Conservation (phyloP, 2,888 invertebrate species). For the Exocentrus adspersus region DNA sequence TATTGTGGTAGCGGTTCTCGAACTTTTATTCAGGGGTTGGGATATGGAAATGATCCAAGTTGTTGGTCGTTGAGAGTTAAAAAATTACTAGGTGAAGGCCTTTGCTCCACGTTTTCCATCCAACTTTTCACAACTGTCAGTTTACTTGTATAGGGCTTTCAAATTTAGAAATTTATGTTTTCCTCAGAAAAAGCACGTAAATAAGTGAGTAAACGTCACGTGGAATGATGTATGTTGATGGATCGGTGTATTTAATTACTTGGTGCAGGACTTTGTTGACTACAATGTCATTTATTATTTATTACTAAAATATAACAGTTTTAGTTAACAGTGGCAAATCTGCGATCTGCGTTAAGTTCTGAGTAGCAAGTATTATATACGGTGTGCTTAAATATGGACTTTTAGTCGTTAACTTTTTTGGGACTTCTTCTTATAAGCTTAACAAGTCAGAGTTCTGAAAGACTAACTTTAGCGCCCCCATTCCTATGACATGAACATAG, state of each 20-base stretch:
- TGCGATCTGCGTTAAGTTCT: too few relatives aligned
- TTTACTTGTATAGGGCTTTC: background rate
- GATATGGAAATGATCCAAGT: background rate
- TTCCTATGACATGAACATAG: too few relatives aligned
- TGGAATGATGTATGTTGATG: slow-evolving; percentile 16
- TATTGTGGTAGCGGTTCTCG: too few relatives aligned
- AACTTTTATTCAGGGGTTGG: too few relatives aligned
- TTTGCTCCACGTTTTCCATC: background rate
- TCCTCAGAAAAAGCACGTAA: slow-evolving; percentile 22
- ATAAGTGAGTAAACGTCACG: slow-evolving; percentile 22
- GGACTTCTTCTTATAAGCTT: too few relatives aligned
- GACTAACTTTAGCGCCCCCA: too few relatives aligned
- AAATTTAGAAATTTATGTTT: slow-evolving; percentile 20
- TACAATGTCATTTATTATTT: background rate
- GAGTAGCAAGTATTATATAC: too few relatives aligned
- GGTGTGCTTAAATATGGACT: too few relatives aligned
- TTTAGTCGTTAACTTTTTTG: too few relatives aligned
- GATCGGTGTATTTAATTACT: slow-evolving; percentile 20
- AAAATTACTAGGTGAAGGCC: background rate
- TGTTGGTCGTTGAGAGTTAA: background rate
- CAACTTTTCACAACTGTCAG: background rate
- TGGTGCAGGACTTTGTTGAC: background rate
- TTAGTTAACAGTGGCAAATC: too few relatives aligned
- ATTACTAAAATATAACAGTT: too few relatives aligned
- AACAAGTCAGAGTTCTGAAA: too few relatives aligned